These are phyloP conservation scores for Temnothorax nylanderi DNA, from an alignment of 1,140 invertebrate species.

Conservation along the genomic window DNA sequence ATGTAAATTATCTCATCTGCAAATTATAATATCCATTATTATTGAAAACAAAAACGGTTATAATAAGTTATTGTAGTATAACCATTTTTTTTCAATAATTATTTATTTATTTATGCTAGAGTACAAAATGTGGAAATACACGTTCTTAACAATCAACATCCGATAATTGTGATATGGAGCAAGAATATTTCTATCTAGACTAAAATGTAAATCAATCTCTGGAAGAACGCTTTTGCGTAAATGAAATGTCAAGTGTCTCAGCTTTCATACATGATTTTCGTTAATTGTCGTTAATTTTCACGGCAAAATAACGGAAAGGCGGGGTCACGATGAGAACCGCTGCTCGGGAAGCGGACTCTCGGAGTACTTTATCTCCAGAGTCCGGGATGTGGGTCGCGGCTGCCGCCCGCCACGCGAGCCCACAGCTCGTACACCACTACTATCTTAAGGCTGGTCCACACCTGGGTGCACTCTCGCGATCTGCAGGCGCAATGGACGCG, in stretches of 20 bases:
- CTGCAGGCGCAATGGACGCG: constrained; percentile 29
- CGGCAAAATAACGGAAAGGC: constrained; percentile 63
- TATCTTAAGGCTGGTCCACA: constrained; percentile 76
- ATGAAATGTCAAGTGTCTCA: background rate
- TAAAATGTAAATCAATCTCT: background rate
- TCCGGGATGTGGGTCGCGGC: constrained; percentile 82
- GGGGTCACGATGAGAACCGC: constrained; percentile 81
- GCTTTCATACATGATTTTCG: background rate
- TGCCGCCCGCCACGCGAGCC: constrained; percentile 81
- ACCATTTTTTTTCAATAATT: background rate
- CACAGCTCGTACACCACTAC: constrained; percentile 62
- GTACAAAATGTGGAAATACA: background rate
- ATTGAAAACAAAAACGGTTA: background rate
- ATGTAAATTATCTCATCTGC: background rate
- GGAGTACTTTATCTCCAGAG: constrained; percentile 79
- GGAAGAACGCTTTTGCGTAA: background rate
- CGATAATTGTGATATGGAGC: background rate
- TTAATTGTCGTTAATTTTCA: background rate
- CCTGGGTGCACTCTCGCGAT: constrained; percentile 60
- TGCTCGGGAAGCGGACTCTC: constrained; percentile 77
- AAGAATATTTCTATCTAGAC: background rate
- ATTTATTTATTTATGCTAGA: background rate
- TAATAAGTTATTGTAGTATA: background rate
- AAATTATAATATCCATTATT: background rate
- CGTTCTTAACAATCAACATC: background rate